Evolutionary conservation across 2,888 invertebrate species (phyloP).

Genomic region (Trissoscelio sp.): DNA sequence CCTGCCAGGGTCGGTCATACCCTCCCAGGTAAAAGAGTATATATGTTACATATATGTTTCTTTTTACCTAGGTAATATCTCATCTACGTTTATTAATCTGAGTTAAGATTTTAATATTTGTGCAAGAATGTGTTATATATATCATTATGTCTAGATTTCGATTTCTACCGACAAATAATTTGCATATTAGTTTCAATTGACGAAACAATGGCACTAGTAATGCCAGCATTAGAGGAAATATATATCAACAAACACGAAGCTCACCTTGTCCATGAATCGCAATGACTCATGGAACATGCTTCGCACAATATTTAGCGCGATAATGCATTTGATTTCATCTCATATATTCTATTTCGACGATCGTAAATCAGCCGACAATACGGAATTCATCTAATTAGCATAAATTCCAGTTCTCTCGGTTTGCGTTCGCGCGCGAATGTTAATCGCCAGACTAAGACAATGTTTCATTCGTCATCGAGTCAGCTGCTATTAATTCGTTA

Average conservation of each 20-base stretch:
- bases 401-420: conserved; percentile 66
- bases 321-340: conserved; percentile 58
- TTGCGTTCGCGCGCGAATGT: conserved; percentile 57
- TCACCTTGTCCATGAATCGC: conserved; percentile 57
- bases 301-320: conserved; percentile 62
- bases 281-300: conserved; percentile 41
- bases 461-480: conserved; percentile 67
- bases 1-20: too few species aligned
- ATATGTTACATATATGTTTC: too few species aligned
- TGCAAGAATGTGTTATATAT: too few species aligned
- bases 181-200: conserved; percentile 23
- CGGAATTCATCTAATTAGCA: conserved; percentile 69
- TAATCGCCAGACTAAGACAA: conserved; percentile 64
- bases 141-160: too few species aligned
- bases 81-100: too few species aligned
- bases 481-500: conserved; percentile 57
- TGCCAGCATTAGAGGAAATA: conserved; percentile 23
- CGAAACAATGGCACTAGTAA: conserved; percentile 24
- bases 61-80: too few species aligned
- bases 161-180: too few species aligned
- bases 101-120: too few species aligned
- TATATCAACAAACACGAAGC: conserved; percentile 39
- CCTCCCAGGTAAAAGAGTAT: too few species aligned
- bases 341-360: conserved; percentile 51
- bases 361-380: conserved; percentile 67